phyloP scores from a whole-genome alignment of 2,113 vertebrate species.

The Oceanodroma tethys region DNA sequence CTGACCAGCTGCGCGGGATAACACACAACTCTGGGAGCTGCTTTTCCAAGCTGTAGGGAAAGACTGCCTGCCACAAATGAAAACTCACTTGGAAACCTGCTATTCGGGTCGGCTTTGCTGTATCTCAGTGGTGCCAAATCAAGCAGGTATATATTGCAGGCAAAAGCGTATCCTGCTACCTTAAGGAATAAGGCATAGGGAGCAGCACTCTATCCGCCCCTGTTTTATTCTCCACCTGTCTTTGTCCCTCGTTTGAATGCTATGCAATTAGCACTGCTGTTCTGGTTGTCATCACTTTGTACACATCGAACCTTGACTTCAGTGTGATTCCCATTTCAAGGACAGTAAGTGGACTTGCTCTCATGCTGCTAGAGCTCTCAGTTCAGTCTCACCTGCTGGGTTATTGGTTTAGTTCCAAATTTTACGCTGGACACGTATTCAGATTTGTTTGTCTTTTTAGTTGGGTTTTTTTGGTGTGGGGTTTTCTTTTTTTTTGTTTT shows the following conservation, averaged over 20 bases:
- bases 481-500: background rate
- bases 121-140: fast-evolving
- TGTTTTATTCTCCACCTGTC: background rate
- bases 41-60: background rate
- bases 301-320: background rate
- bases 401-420: background rate
- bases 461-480: fast-evolving
- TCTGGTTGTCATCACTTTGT: background rate
- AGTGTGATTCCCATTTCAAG: background rate
- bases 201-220: fast-evolving
- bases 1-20: background rate
- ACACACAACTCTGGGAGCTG: background rate
- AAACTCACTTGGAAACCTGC: background rate
- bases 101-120: background rate
- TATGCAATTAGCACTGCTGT: background rate
- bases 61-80: background rate
- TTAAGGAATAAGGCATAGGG: background rate
- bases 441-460: background rate
- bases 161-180: background rate
- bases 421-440: background rate
- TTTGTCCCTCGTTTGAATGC: background rate
- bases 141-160: background rate
- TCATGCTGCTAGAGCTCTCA: background rate
- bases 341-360: background rate
- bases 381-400: background rate